These are phyloP conservation scores for Lasioglossum leucozonium DNA, from an alignment of 2,888 invertebrate species.

Conservation along the genomic window DNA sequence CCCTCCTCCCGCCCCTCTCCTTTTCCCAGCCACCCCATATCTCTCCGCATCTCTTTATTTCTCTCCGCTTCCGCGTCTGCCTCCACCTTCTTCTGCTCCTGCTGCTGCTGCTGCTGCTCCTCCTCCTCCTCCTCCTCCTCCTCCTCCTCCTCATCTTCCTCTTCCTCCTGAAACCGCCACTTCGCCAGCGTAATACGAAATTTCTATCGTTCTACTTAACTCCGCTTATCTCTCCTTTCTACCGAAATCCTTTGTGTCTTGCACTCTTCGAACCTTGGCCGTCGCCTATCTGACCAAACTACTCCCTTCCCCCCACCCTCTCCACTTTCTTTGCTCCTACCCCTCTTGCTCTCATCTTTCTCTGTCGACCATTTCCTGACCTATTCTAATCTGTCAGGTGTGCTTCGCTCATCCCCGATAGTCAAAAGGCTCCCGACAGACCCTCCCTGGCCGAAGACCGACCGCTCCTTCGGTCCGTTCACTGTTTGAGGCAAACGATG, in stretches of 20 bases:
- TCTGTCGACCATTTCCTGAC: not conserved
- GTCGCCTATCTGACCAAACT: constrained; percentile 5
- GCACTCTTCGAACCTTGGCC: not conserved
- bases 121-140: not conserved
- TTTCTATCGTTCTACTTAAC: constrained; percentile 48
- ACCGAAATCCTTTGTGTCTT: constrained; percentile 16
- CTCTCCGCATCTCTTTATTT: constrained; percentile 58
- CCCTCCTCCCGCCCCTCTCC: constrained; percentile 33
- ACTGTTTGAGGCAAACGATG: constrained; percentile 78
- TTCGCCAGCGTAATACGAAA: constrained; percentile 37
- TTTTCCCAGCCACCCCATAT: constrained; percentile 25
- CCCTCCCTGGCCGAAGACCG: constrained; percentile 34
- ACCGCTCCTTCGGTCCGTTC: constrained; percentile 41
- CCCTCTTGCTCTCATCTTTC: not conserved
- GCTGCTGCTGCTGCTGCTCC: too few relatives aligned
- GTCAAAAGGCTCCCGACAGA: constrained; percentile 17
- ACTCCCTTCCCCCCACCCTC: not conserved
- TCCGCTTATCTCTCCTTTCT: constrained; percentile 43
- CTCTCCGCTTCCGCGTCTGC: constrained; percentile 45
- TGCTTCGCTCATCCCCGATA: constrained; percentile 19
- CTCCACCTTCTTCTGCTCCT: not conserved
- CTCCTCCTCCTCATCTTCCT: not conserved
- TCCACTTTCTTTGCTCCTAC: not conserved
- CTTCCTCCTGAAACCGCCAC: constrained; percentile 33
- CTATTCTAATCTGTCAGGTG: constrained; percentile 44